These are phyloP conservation scores for Napeogenes sylphis DNA, from an alignment of 2,888 invertebrate species.

Conservation along the genomic window DNA sequence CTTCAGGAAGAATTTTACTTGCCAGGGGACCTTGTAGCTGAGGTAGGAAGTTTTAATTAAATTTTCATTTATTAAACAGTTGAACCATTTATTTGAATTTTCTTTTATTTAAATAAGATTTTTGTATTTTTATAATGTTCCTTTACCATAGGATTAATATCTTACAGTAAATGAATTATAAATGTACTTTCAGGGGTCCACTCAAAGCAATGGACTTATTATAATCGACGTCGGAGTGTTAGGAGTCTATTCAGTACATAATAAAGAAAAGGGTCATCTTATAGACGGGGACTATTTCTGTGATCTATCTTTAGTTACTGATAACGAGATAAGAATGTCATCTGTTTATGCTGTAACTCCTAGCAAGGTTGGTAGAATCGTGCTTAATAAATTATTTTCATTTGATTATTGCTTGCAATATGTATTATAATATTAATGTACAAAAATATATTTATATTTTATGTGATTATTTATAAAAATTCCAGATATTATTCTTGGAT, in stretches of 20 bases:
- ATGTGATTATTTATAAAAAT: background rate
- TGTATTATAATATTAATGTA: background rate
- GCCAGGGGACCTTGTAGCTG: slow-evolving; percentile 17
- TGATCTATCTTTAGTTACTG: slow-evolving; percentile 42
- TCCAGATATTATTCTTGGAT: slow-evolving; percentile 38
- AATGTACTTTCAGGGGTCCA: slow-evolving; percentile 32
- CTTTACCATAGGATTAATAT: too few species aligned
- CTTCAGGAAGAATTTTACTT: slow-evolving; percentile 25
- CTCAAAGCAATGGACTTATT: slow-evolving; percentile 39
- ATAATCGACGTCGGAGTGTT: slow-evolving; percentile 38
- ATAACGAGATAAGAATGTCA: slow-evolving; percentile 36
- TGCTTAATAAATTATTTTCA: background rate
- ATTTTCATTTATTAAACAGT: too few species aligned
- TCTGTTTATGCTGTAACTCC: slow-evolving; percentile 36
- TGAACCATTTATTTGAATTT: background rate
- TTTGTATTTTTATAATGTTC: background rate
- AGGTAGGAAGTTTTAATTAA: background rate
- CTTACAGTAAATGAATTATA: too few species aligned
- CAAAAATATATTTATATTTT: too few species aligned
- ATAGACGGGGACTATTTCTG: slow-evolving; percentile 45
- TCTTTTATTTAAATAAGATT: background rate
- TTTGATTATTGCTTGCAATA: too few species aligned
- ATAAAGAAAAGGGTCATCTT: slow-evolving; percentile 38
- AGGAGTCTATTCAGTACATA: slow-evolving; percentile 35
- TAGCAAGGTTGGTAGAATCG: slow-evolving; percentile 34